Evolutionary conservation across 2,797 vertebrate species (phyloP).

Genomic region (Spinus olivaceus): DNA sequence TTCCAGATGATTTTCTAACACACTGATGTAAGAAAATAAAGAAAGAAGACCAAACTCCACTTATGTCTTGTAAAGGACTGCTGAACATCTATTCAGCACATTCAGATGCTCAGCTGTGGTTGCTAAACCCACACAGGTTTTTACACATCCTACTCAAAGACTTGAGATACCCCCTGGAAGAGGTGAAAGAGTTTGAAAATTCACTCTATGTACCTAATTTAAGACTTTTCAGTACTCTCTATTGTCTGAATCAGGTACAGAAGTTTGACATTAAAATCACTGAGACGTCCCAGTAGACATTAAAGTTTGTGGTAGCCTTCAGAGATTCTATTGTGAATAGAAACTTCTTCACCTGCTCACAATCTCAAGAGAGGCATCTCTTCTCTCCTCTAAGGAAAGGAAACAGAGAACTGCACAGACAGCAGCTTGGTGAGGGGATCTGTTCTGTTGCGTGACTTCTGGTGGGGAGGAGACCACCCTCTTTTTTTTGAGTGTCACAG

Average conservation of each 20-base stretch:
- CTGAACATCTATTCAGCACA: background rate
- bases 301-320: background rate
- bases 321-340: background rate
- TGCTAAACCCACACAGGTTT: background rate
- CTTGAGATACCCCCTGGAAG: background rate
- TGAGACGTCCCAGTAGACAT: background rate
- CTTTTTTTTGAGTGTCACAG: background rate
- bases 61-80: background rate
- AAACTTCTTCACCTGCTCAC: background rate
- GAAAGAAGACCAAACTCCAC: background rate
- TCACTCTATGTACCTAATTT: background rate
- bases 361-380: background rate
- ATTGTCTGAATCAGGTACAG: background rate
- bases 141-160: background rate
- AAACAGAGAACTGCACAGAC: background rate
- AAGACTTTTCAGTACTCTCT: background rate
- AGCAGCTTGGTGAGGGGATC: background rate
- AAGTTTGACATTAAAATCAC: background rate
- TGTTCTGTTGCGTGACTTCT: conserved; percentile 20
- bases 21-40: background rate
- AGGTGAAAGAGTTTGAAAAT: background rate
- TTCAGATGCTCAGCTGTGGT: background rate
- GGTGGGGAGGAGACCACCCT: background rate
- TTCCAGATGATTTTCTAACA: background rate
- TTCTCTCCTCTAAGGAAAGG: background rate